phyloP scores from a whole-genome alignment of 2,888 invertebrate species.

The Eupsilia transversa region DNA sequence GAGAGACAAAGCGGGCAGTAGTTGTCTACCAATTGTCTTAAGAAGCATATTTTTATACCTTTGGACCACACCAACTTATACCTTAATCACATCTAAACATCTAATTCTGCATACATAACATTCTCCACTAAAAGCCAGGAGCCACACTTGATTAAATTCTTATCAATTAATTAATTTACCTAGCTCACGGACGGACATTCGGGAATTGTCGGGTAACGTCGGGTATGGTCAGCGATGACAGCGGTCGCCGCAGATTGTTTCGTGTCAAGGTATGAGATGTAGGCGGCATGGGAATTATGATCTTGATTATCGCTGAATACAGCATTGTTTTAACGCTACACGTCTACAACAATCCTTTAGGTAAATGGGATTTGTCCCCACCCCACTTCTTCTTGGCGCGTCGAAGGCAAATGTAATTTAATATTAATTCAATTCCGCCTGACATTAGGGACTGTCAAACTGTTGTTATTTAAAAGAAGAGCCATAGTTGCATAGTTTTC shows the following conservation, averaged over 20 bases:
- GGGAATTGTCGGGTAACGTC: conserved; percentile 43
- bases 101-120: conserved; percentile 1
- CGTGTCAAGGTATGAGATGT: conserved; percentile 12
- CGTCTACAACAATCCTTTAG: not conserved
- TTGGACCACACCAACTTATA: not conserved
- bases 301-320: not conserved
- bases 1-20: too few species aligned
- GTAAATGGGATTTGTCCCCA: not conserved
- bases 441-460: too few species aligned
- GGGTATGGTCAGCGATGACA: conserved; percentile 53
- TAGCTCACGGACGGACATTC: conserved; percentile 52
- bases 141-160: conserved; percentile 59
- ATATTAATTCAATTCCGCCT: too few species aligned
- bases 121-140: conserved; percentile 14
- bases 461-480: too few species aligned
- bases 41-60: not conserved
- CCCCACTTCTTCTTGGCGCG: too few species aligned
- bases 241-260: conserved; percentile 11
- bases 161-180: conserved; percentile 67
- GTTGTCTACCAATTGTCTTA: too few species aligned
- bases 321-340: not conserved
- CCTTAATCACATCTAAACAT: not conserved
- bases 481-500: too few species aligned
- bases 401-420: too few species aligned
- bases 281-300: not conserved